Conservation (phyloP, 1,140 invertebrate genomes). For the Theocolax elegans region DNA sequence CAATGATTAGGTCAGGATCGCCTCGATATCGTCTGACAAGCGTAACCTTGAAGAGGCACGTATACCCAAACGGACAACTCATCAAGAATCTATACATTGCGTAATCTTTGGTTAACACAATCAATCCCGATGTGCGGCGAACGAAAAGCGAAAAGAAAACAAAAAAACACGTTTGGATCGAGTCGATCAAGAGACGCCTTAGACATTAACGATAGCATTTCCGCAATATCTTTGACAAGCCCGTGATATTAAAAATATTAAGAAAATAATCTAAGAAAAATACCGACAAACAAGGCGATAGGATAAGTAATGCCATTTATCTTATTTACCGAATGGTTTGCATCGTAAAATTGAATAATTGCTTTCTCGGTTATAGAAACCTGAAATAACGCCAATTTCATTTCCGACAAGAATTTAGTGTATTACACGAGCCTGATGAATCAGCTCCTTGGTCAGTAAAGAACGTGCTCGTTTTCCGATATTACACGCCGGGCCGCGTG, state of each 20-base stretch:
- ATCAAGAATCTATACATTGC: background rate
- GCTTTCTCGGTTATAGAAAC: background rate
- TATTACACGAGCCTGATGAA: background rate
- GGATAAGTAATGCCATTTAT: conserved; percentile 5
- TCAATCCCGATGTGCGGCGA: background rate
- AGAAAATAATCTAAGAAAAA: too few species aligned
- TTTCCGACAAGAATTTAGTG: background rate
- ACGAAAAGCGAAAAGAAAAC: too few species aligned
- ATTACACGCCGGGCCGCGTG: background rate
- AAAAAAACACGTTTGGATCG: too few species aligned
- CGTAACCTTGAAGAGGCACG: conserved; percentile 1
- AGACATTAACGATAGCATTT: background rate
- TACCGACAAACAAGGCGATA: background rate
- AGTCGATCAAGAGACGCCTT: background rate
- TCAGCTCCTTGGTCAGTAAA: conserved; percentile 12
- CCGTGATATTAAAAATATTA: too few species aligned
- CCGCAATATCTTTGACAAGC: background rate
- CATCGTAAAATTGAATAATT: conserved; percentile 13
- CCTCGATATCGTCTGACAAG: background rate
- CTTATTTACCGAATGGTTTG: background rate
- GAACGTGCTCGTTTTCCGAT: background rate
- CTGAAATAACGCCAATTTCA: conserved; percentile 14
- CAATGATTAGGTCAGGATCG: conserved; percentile 16
- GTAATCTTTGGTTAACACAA: conserved; percentile 7
- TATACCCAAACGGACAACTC: background rate